A percentile compares a stretch with the other conserved stretches of the same genome.
Conservation (phyloP, 2,888 invertebrate species). For the Dioctria linearis region DNA sequence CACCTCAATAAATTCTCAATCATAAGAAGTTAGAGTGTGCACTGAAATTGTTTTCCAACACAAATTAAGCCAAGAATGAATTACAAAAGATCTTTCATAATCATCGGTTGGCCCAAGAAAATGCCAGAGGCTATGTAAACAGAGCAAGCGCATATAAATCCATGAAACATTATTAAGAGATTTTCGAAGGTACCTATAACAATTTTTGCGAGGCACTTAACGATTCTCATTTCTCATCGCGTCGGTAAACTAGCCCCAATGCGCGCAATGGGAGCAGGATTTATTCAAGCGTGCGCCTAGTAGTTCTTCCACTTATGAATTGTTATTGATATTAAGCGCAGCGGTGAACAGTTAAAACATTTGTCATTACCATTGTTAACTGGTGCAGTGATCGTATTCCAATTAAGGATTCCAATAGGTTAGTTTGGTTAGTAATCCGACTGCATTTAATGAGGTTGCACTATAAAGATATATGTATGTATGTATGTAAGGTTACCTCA, state of each 20-base stretch:
- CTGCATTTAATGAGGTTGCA: no score
- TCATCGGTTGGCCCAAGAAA: slow-evolving; percentile 30
- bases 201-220: slow-evolving; percentile 30
- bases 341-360: slow-evolving; percentile 46
- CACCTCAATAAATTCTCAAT: no score
- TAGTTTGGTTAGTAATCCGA: no score
- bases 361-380: slow-evolving; percentile 49
- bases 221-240: slow-evolving; percentile 49
- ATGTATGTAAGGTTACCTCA: no score
- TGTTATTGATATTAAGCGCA: slow-evolving; percentile 45
- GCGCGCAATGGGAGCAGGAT: slow-evolving; percentile 30
- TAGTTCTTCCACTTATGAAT: slow-evolving; percentile 50
- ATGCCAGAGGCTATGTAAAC: slow-evolving; percentile 20
- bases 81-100: slow-evolving; percentile 32
- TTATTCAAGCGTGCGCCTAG: slow-evolving; percentile 44
- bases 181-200: slow-evolving; percentile 34
- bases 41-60: neutral
- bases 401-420: slow-evolving; percentile 25
- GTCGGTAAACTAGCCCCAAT: neutral
- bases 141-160: neutral
- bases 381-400: slow-evolving; percentile 28
- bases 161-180: slow-evolving; percentile 30
- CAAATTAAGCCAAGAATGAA: slow-evolving; percentile 2
- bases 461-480: no score
- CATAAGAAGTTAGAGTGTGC: no score